Base-by-base conservation (phyloP, 2,797 vertebrate genomes). In the Semaprochilodus insignis region DNA sequence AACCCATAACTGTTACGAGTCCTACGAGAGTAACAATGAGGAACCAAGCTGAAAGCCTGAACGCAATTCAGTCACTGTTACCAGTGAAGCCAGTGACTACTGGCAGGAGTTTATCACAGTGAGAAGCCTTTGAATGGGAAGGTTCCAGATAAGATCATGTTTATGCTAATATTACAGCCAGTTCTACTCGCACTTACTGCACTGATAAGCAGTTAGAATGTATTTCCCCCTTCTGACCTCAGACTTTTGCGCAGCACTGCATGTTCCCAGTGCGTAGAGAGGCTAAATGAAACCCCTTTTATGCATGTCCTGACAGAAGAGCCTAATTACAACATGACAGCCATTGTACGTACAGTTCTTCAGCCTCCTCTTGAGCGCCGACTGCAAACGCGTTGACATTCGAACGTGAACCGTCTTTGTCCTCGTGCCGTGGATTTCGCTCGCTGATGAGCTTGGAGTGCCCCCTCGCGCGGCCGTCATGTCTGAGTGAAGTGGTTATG, bases 361-460 rank as follows among this genome's bases (percentile, higher is more conserved):
- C 77, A 52, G 7, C 34, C 65, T 62, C 23, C 65, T 54, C 79
- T 78, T 71, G 48, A 71, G n/a, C 65, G 55, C 27, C 21, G 69
- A 62, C 74, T 66, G 55, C 78, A 69, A 74, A 40, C 70, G 15
- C 74, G 75, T 71, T 71, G 54, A 81, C 80, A 76, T 84, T 81
- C 78, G 19, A 73, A 81, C 65, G 72, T 51, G 69, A 74, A 70
- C 52, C 44, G 65, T 60, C 36, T 78, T 55, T 82, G 82, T 84
- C 79, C 71, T 70, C 55, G 72, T 44, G 19, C 36, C 27, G 62
- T 23, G 13, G 27, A 65, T 65, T 7, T 65, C 4, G 15, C 62
- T 34, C 62, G 14, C 27, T 48, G 57, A 78, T 44, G 19, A 52
- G 15, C 71, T 62, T 23, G 40, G 66, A 63, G 76, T 69, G 75